Evolutionary conservation across 2,888 invertebrate genomes (phyloP).

Genomic region (Odontothrips loti): DNA sequence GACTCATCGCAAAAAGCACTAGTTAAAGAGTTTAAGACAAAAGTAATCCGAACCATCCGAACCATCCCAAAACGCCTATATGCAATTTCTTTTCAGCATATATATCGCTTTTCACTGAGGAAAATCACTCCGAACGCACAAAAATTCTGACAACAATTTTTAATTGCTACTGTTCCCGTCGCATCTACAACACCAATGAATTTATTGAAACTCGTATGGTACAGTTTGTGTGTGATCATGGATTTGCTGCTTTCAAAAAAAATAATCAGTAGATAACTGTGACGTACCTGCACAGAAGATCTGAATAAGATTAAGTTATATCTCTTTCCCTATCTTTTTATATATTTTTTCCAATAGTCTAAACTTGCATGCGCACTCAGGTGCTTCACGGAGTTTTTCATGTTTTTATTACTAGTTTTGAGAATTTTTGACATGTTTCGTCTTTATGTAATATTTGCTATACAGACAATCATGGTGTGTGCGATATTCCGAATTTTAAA

Average conservation of each 20-base stretch:
- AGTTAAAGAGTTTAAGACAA: too few relatives aligned
- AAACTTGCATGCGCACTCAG: conserved; percentile 24
- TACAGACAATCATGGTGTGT: conserved; percentile 8
- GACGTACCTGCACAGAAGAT: conserved; percentile 24
- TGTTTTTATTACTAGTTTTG: conserved; percentile 25
- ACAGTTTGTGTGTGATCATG: conserved; percentile 5
- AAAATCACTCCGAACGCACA: too few relatives aligned
- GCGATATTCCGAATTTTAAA: not conserved
- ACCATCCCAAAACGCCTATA: too few relatives aligned
- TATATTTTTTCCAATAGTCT: conserved; percentile 8
- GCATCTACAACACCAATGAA: too few relatives aligned
- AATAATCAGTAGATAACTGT: not conserved
- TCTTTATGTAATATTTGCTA: conserved; percentile 26
- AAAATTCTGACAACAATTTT: too few relatives aligned
- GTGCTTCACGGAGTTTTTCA: conserved; percentile 23
- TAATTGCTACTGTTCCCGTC: too few relatives aligned
- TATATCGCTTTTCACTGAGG: too few relatives aligned
- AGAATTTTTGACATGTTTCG: conserved; percentile 14
- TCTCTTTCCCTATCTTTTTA: conserved; percentile 13
- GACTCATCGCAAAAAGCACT: too few relatives aligned
- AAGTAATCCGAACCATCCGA: too few relatives aligned
- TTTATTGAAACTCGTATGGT: not conserved
- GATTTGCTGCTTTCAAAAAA: not conserved
- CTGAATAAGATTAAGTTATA: conserved; percentile 14
- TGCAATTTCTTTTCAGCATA: too few relatives aligned